Conservation (phyloP, 2,888 invertebrate species). For the Tanytarsus gracilentus region DNA sequence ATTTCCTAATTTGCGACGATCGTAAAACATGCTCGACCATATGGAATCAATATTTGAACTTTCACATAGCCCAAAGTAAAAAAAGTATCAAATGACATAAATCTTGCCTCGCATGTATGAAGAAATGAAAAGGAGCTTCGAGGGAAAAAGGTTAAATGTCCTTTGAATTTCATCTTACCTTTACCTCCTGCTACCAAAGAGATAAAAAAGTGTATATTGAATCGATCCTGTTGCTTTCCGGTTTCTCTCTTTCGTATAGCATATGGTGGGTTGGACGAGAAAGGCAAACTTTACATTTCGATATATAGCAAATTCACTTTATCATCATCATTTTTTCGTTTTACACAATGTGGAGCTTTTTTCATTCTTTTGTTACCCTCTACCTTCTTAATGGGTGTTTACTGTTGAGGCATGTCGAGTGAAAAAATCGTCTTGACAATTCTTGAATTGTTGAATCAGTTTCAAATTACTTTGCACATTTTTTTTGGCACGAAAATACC, state of each 20-base stretch:
- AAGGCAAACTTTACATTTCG: neutral
- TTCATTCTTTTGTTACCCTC: no score
- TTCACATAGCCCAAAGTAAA: no score
- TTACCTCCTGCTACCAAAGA: neutral
- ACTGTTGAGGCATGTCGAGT: no score
- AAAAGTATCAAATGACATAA: constrained; percentile 11
- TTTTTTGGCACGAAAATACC: no score
- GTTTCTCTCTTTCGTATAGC: neutral
- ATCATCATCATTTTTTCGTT: no score
- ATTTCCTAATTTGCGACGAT: no score
- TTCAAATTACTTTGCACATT: no score
- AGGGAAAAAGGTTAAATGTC: constrained; percentile 10
- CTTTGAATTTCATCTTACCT: neutral
- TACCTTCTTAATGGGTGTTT: no score
- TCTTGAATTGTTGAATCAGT: no score
- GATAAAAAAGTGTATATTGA: neutral
- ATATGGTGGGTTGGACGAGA: neutral
- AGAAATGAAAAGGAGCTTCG: neutral
- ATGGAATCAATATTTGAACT: neutral
- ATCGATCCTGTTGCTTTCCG: constrained; percentile 11
- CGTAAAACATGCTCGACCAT: no score
- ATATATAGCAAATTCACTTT: neutral
- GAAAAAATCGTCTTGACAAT: no score
- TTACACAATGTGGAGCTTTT: no score
- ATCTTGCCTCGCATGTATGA: neutral